A percentile compares a stretch with the other conserved stretches of the same genome.
phyloP scores from a whole-genome alignment of 2,113 vertebrate species.

The Pachycephala philippinensis region DNA sequence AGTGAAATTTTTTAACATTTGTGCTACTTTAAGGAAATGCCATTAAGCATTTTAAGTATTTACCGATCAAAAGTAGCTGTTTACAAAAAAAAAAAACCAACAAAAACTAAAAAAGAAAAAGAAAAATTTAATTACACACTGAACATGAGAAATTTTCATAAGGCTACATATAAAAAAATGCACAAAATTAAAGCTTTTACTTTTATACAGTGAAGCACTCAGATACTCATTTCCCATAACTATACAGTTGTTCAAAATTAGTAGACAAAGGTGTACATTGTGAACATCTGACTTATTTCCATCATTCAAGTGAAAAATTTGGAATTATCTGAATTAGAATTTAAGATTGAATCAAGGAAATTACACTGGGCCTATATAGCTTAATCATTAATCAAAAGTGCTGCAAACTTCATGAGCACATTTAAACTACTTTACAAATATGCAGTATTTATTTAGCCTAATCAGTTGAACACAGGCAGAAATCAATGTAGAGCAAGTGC shows the following conservation, averaged over 20 bases:
- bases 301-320: not conserved
- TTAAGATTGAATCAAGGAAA: not conserved
- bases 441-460: not conserved
- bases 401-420: not conserved
- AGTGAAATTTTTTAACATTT: not conserved
- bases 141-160: not conserved
- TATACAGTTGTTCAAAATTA: not conserved
- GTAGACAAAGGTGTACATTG: not conserved
- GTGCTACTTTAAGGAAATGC: not conserved
- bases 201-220: not conserved
- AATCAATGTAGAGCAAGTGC: not conserved
- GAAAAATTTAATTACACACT: not conserved
- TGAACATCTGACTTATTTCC: not conserved
- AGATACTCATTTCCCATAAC: not conserved
- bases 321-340: not conserved
- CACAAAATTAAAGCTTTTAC: not conserved
- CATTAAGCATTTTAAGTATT: not conserved
- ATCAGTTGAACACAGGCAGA: not conserved
- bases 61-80: not conserved
- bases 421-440: not conserved
- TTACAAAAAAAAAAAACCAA: not conserved
- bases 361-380: not conserved
- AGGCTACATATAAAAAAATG: not conserved
- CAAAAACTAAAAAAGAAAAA: not conserved
- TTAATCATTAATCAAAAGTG: not conserved